Percentiles rank a stretch among this genome's conserved stretches.
Conservation (phyloP, 1,140 invertebrate genomes). For the Venturia canescens region DNA sequence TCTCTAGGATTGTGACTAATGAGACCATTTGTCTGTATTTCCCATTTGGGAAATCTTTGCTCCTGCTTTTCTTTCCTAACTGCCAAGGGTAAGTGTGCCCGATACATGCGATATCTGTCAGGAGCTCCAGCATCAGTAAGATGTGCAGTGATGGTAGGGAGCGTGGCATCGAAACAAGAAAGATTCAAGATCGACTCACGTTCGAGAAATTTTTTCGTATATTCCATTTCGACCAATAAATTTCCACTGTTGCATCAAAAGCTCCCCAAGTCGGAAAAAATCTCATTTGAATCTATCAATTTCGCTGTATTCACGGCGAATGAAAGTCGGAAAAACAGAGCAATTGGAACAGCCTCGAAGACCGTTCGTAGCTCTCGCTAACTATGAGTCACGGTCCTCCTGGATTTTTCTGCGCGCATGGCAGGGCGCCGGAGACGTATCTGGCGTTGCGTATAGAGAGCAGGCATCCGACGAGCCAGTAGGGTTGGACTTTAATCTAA, state of each 20-base stretch:
- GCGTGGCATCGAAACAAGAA: background rate
- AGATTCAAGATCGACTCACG: background rate
- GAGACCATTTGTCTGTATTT: constrained; percentile 50
- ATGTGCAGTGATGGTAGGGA: constrained; percentile 5
- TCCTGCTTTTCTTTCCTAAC: constrained; percentile 53
- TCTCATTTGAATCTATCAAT: too few species aligned
- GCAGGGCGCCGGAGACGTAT: constrained; percentile 48
- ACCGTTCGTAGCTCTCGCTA: constrained; percentile 34
- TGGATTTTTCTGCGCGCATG: constrained; percentile 45
- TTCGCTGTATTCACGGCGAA: too few species aligned
- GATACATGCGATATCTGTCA: constrained; percentile 63
- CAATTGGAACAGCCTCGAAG: constrained; percentile 25
- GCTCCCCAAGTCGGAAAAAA: too few species aligned
- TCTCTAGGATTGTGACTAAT: constrained; percentile 15
- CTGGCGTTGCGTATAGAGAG: background rate
- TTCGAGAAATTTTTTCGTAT: too few species aligned
- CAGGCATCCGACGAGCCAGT: constrained; percentile 52
- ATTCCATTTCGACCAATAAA: too few species aligned
- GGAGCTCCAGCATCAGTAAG: constrained; percentile 26
- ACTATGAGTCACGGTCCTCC: constrained; percentile 50
- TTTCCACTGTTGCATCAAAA: too few species aligned
- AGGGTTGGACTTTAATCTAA: constrained; percentile 70
- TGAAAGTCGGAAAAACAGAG: background rate
- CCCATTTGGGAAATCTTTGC: constrained; percentile 60
- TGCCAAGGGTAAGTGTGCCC: constrained; percentile 55